Percentiles rank a stretch among this genome's conserved stretches.
Conservation (phyloP, 2,113 vertebrate species). For the Clupea harengus region DNA sequence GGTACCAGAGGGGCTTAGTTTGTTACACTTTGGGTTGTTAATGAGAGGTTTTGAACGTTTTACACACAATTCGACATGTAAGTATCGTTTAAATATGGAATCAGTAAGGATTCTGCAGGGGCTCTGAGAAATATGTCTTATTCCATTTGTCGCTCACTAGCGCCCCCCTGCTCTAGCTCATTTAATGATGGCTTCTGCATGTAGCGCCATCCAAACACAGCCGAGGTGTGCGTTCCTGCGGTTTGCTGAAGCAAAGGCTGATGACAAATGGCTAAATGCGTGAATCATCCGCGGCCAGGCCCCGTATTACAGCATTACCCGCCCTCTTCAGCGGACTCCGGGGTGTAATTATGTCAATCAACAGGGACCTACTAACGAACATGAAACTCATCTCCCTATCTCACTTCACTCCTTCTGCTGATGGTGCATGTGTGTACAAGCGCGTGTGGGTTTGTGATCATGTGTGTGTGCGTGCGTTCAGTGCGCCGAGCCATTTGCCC, state of each 20-base stretch:
- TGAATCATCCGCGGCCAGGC: conserved; percentile 48
- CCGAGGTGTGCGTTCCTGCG: neutral
- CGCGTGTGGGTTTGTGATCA: neutral
- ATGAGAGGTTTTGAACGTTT: too few relatives aligned
- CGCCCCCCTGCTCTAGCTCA: too few relatives aligned
- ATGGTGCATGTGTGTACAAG: conserved; percentile 20
- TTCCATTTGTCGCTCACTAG: too few relatives aligned
- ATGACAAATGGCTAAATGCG: conserved; percentile 42
- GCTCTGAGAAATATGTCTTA: too few relatives aligned
- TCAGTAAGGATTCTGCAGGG: too few relatives aligned
- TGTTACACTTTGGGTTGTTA: too few relatives aligned
- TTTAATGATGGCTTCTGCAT: neutral
- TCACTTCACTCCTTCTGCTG: conserved; percentile 52
- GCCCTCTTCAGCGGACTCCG: conserved; percentile 48
- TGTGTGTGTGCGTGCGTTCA: conserved; percentile 33
- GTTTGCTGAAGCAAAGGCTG: conserved; percentile 37
- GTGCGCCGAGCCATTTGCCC: conserved; percentile 44
- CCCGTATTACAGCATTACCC: conserved; percentile 57
- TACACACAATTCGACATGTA: too few relatives aligned
- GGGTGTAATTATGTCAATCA: conserved; percentile 67
- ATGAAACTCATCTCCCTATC: conserved; percentile 54
- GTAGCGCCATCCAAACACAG: neutral
- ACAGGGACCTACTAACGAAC: conserved; percentile 52
- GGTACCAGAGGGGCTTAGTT: too few relatives aligned
- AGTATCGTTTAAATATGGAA: too few relatives aligned